phyloP scores from a whole-genome alignment of 2,888 invertebrate genomes.

The Papilio gigon region DNA sequence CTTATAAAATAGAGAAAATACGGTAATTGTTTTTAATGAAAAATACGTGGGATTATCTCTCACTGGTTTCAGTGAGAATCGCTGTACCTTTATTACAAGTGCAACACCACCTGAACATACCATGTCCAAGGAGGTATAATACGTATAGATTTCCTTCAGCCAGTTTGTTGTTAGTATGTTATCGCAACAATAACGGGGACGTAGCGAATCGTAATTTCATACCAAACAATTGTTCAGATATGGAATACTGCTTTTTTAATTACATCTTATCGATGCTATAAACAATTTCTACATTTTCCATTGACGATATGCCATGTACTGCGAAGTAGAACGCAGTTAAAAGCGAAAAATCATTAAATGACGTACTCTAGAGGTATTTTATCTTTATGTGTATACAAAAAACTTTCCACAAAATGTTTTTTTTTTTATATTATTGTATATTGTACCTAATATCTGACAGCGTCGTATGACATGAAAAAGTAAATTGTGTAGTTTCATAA shows the following conservation, averaged over 20 bases:
- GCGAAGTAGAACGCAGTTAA: background rate
- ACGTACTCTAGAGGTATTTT: background rate
- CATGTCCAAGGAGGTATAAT: background rate
- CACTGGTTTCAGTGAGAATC: background rate
- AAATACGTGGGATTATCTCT: too few relatives aligned
- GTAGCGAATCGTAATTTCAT: slow-evolving; percentile 14
- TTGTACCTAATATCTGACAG: background rate
- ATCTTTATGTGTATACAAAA: background rate
- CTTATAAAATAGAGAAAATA: too few relatives aligned
- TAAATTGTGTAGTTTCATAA: background rate
- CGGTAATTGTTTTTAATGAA: too few relatives aligned
- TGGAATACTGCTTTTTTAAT: slow-evolving; percentile 21
- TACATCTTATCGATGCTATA: slow-evolving; percentile 26
- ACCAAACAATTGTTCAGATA: slow-evolving; percentile 24
- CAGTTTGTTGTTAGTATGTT: slow-evolving; percentile 16
- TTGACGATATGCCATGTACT: background rate
- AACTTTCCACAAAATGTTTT: background rate
- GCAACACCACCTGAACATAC: background rate
- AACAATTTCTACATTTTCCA: slow-evolving; percentile 4
- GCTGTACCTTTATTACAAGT: too few relatives aligned
- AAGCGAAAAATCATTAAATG: background rate
- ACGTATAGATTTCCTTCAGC: background rate
- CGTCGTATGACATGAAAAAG: background rate
- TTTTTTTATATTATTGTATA: background rate
- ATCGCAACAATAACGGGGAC: slow-evolving; percentile 26